Evolutionary conservation across 2,888 invertebrate genomes (phyloP), one percentile per base, ranked within the genome.

Genomic region (Lissonota sp.): DNA sequence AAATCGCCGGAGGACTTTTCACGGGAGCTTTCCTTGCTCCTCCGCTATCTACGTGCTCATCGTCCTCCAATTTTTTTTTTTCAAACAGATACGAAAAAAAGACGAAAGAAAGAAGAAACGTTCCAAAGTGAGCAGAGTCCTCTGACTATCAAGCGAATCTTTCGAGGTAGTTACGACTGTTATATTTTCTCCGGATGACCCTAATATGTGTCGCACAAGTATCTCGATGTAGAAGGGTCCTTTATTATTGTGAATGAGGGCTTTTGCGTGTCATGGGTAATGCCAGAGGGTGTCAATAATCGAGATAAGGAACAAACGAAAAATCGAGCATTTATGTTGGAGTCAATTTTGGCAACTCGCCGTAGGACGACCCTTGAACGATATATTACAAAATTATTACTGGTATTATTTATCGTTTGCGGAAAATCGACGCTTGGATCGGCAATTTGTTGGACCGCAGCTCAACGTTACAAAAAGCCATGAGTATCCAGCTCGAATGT

Each of bases 401-500:
- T 72, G 39, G 39, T 67, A 57, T 67, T 72, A 67, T 63, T 74
- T 62, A 79, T 75, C 51, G 46, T 16, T 42, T 12, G 16, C 51
- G 67, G 53, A 64, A 51, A 53, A 37, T 26, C 37, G 26, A n/a
- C 53, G 71, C 12, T 40, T 44, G 12, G 14, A 60, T 57, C 69
- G 55, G 42, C 66, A 78, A 81, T 78, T 74, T 74, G 81, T 82
- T 72, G 42, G 67, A 79, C 79, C 71, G 63, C 81, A 67, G 67
- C 26, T 26, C 26, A 1, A 77, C 60, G 64, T 44, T 63, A 46
- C 37, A 66, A 46, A 64, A 71, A 14, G 58, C 60, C 53, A 62
- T 37, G 49, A 57, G 39, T 39, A n/a, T 51, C 67, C 14, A 42
- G 51, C 67, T 46, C 51, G 66, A 63, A 82, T 79, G 82, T 82